These are phyloP conservation scores for Argyresthia goedartella DNA, from an alignment of 2,888 invertebrate genomes.

Conservation along the genomic window DNA sequence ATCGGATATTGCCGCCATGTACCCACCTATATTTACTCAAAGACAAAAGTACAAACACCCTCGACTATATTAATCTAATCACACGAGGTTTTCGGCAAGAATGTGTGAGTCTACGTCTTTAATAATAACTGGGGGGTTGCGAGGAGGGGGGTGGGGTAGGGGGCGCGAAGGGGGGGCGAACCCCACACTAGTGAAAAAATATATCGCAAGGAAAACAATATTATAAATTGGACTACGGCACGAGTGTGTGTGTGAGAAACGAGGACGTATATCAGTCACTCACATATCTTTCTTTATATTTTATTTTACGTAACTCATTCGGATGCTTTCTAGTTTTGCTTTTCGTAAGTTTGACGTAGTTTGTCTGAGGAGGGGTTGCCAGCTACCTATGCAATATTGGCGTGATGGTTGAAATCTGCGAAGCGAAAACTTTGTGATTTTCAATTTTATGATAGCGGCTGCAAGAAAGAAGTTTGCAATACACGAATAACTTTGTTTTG, in stretches of 20 bases:
- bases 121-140: conserved; percentile 66
- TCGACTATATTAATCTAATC: conserved; percentile 69
- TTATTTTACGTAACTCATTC: conserved; percentile 43
- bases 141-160: conserved; percentile 17
- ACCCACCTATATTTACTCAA: conserved; percentile 7
- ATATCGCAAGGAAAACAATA: conserved; percentile 70
- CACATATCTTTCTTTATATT: conserved; percentile 41
- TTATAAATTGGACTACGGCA: conserved; percentile 60
- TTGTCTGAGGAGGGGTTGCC: neutral
- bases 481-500: too few relatives aligned
- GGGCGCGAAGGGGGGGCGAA: conserved; percentile 15
- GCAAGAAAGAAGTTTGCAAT: too few relatives aligned
- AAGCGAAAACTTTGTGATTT: too few relatives aligned
- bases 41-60: conserved; percentile 27
- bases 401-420: neutral
- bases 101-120: conserved; percentile 70
- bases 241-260: conserved; percentile 38
- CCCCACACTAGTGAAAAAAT: conserved; percentile 66
- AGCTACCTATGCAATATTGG: neutral
- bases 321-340: neutral
- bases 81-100: conserved; percentile 57
- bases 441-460: too few relatives aligned
- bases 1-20: neutral
- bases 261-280: conserved; percentile 34
- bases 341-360: neutral